Evolutionary conservation across 2,888 invertebrate genomes (phyloP), one percentile per base, ranked within the genome.

Genomic region (Luffia ferchaultella): DNA sequence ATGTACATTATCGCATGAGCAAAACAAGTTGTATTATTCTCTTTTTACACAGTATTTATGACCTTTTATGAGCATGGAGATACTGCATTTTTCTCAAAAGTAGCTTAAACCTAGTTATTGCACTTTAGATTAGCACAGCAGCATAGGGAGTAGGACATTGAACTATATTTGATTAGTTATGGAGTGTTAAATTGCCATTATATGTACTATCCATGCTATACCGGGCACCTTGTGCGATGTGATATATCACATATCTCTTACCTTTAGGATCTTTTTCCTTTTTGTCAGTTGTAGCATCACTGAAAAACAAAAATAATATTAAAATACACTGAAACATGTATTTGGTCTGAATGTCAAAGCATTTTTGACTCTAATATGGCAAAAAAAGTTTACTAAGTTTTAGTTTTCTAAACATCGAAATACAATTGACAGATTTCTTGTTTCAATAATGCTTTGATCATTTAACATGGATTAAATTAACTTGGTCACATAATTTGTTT

Each of bases 181-280:
- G n/a, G n/a, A n/a, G n/a, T n/a, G n/a, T n/a, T n/a, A n/a, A n/a
- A n/a, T n/a, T n/a, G n/a, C n/a, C n/a, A n/a, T n/a, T n/a, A n/a
- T n/a, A n/a, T n/a, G n/a, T n/a, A n/a, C n/a, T n/a, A n/a, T n/a
- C n/a, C n/a, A n/a, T n/a, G n/a, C n/a, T 30, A 12, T 30, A 30
- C 5, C 30, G 30, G 30, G 30, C 30, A 30, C 30, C 12, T 7
- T 30, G 30, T 30, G 30, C 3, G n/a, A n/a, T n/a, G n/a, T n/a
- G n/a, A n/a, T n/a, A n/a, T n/a, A n/a, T n/a, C n/a, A n/a, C 15
- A 47, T 19, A 46, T 7, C 42, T 45, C 42, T 56, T 67, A 76
- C 82, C 84, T 73, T 79, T 82, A 53, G 64, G 59, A 50, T 76
- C 76, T 53, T 71, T 74, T 49, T 77, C 80, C 57, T 65, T 64